Base-by-base conservation (phyloP, 2,888 invertebrate species). In the Protophormia terraenovae region DNA sequence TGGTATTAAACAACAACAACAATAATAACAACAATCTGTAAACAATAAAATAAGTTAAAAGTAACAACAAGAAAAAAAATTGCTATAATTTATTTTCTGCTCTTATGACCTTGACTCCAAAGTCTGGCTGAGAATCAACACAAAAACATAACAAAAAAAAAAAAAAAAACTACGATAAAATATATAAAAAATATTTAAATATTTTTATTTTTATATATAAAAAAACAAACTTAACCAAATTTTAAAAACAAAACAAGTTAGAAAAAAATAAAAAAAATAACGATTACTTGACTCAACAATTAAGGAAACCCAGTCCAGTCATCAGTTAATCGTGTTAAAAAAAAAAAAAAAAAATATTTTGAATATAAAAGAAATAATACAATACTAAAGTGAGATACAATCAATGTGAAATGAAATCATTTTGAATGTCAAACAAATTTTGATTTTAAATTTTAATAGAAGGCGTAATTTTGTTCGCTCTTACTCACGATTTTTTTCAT, bases 71-170 rank as follows among this genome's bases (percentile, higher is more conserved):
- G 22, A 32, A 47, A 32, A 60, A 47, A 72, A 66, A 47, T 16
- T 58, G 32, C 45, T 45, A 80, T 35, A 29, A 71, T 47, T 45
- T 76, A 32, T 77, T 47, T 76, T 64, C 16, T 82, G 76, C 64
- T 83, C 53, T 53, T 71, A 22, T 71, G 76, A 66, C 82, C 82
- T 83, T 83, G 82, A 71, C 71, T 76, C 38, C 19, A 47, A 64
- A 77, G 71, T 64, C 76, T 55, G 35, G 12, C 16, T 55, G 16
- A 60, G 47, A 55, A 69, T 55, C 53, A 64, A 35, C n/a, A 58
- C 29, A 81, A 64, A 64, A 58, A 47, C n/a, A 29, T 27, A 22
- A 69, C 8, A 66, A 27, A 50, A 53, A 27, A 60, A 47, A 60
- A 75, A 41, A 62, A 62, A 29, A 24, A 76, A 73, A 67, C 45